A percentile compares a stretch with the other conserved stretches of the same genome.
phyloP scores from a whole-genome alignment of 2,797 vertebrate genomes.

The Acrocephalus scirpaceus region DNA sequence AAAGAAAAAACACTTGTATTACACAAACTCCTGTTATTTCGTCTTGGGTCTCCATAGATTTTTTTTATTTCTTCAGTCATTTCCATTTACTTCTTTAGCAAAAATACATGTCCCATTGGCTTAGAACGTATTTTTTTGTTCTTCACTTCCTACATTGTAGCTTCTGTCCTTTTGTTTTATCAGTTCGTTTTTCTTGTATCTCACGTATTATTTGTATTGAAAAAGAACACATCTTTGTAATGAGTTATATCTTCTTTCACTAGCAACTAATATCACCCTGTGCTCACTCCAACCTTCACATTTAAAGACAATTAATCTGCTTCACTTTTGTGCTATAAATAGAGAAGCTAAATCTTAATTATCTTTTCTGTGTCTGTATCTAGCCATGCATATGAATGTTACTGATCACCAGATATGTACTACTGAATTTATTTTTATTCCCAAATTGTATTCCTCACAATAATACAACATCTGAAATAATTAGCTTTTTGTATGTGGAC shows the following conservation, averaged over 20 bases:
- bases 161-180: slow-evolving; percentile 28
- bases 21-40: slow-evolving; percentile 9
- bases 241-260: slow-evolving; percentile 20
- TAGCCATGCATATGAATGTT: slow-evolving; percentile 62
- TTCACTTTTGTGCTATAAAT: slow-evolving; percentile 70
- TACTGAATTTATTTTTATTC: slow-evolving; percentile 63
- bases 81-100: slow-evolving; percentile 34
- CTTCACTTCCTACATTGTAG: neutral
- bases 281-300: slow-evolving; percentile 30
- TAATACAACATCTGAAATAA: slow-evolving; percentile 39
- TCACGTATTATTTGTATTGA: neutral
- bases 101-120: neutral
- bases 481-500: slow-evolving; percentile 36
- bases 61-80: neutral
- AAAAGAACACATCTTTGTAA: neutral
- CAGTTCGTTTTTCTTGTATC: neutral
- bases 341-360: slow-evolving; percentile 71
- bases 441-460: slow-evolving; percentile 37
- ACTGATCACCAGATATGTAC: slow-evolving; percentile 44
- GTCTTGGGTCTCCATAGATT: neutral
- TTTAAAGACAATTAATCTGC: slow-evolving; percentile 70
- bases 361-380: slow-evolving; percentile 58
- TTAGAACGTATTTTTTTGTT: slow-evolving; percentile 26
- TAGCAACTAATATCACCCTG: slow-evolving; percentile 8
- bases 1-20: neutral